Conservation (phyloP, 2,888 invertebrate species). For the Yponomeuta malinellus region DNA sequence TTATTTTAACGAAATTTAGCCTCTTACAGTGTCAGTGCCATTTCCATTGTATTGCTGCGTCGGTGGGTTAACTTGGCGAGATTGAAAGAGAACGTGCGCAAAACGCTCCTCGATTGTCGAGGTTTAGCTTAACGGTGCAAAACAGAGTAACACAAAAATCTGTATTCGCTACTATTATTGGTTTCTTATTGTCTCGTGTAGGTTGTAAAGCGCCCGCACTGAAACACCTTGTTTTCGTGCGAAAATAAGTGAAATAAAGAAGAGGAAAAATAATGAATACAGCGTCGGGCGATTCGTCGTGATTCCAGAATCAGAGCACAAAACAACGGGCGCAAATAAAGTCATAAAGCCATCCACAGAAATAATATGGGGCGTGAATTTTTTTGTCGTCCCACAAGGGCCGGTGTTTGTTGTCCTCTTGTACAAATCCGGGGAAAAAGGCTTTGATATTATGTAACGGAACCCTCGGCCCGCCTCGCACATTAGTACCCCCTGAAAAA, state of each 20-base stretch:
- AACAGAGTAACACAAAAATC: background rate
- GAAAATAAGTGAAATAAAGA: slow-evolving; percentile 11
- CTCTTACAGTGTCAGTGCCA: slow-evolving; percentile 64
- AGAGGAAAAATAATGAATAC: slow-evolving; percentile 3
- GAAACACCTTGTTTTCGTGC: background rate
- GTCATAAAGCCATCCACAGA: slow-evolving; percentile 61
- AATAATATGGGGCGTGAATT: slow-evolving; percentile 60
- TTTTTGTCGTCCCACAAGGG: slow-evolving; percentile 53
- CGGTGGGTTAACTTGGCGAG: slow-evolving; percentile 68
- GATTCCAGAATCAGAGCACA: slow-evolving; percentile 20
- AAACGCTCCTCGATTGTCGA: slow-evolving; percentile 40
- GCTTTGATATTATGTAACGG: slow-evolving; percentile 60
- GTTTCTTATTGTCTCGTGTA: background rate
- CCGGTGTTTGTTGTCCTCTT: slow-evolving; percentile 61
- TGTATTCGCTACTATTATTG: background rate
- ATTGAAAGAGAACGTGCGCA: slow-evolving; percentile 68
- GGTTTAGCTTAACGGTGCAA: background rate
- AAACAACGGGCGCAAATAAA: slow-evolving; percentile 49
- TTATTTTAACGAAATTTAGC: slow-evolving; percentile 75
- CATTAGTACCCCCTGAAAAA: slow-evolving; percentile 65
- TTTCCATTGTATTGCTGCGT: slow-evolving; percentile 65
- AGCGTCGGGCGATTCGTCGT: slow-evolving; percentile 13
- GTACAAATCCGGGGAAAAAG: slow-evolving; percentile 73
- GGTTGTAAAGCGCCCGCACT: background rate
- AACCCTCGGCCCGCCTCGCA: slow-evolving; percentile 63